Conservation (phyloP, 2,113 vertebrate genomes). For the Gnathonemus echidnorhynchus region DNA sequence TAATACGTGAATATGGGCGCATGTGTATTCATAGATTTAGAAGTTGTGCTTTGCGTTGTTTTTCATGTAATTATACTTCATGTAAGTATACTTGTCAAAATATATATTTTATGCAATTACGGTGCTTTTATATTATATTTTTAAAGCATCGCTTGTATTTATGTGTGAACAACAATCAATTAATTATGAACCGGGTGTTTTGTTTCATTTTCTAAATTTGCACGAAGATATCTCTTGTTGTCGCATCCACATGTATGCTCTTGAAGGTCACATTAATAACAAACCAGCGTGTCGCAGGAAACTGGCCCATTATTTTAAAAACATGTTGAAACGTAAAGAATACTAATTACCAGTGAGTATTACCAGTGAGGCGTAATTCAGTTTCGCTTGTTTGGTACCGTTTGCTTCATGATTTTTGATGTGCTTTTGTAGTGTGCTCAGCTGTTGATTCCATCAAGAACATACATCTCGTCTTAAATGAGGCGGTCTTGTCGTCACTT, state of each 20-base stretch:
- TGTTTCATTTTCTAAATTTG: not conserved
- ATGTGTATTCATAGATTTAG: not conserved
- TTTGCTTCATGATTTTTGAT: not conserved
- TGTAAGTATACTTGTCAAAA: not conserved
- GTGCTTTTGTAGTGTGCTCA: not conserved
- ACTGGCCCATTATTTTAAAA: not conserved
- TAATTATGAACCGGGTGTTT: not conserved
- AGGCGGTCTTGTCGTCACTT: not conserved
- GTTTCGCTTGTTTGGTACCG: not conserved
- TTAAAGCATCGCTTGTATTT: not conserved
- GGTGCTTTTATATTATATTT: not conserved
- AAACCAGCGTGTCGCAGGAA: not conserved
- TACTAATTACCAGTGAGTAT: not conserved
- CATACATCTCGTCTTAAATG: not conserved
- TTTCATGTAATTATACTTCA: not conserved
- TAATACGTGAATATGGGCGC: not conserved
- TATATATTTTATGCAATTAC: not conserved
- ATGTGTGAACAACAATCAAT: not conserved
- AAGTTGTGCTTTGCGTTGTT: not conserved
- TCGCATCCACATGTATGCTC: not conserved
- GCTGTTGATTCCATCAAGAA: not conserved
- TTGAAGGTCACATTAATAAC: slow-evolving; percentile 12
- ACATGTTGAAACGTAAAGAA: not conserved
- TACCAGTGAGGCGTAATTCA: not conserved
- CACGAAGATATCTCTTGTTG: not conserved